Conservation (phyloP, 2,113 vertebrate genomes). For the Tretioscincus oriximinensis region DNA sequence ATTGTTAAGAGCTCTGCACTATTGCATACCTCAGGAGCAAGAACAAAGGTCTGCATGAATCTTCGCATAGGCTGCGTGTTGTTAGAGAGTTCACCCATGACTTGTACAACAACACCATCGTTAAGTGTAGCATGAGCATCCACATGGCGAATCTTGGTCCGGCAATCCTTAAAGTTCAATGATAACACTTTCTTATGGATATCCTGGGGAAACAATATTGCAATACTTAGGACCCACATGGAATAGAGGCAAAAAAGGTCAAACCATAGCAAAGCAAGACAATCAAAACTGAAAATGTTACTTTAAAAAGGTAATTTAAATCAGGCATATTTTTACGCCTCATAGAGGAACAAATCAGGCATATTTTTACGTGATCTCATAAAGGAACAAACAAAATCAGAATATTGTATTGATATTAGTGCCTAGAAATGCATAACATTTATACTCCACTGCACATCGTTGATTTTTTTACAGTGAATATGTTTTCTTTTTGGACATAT, state of each 20-base stretch:
- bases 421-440: not conserved
- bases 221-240: not conserved
- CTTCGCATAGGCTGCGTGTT: constrained; percentile 96
- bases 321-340: too few species aligned
- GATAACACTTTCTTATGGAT: constrained; percentile 98
- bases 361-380: too few species aligned
- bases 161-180: constrained; percentile 93
- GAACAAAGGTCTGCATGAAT: constrained; percentile 97
- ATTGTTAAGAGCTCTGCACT: too few species aligned
- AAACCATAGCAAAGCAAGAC: not conserved
- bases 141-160: constrained; percentile 95
- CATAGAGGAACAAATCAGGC: not conserved
- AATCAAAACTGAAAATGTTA: too few species aligned
- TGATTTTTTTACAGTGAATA: too few species aligned
- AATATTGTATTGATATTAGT: not conserved
- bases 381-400: too few species aligned
- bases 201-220: constrained; percentile 60
- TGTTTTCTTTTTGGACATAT: too few species aligned
- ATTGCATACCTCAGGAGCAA: constrained; percentile 89
- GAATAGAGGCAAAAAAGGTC: not conserved
- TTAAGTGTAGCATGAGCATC: constrained; percentile 95
- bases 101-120: constrained; percentile 96
- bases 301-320: not conserved
- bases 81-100: constrained; percentile 97
- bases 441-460: not conserved